phyloP scores from a whole-genome alignment of 2,113 vertebrate genomes.

The Ochotona princeps region DNA sequence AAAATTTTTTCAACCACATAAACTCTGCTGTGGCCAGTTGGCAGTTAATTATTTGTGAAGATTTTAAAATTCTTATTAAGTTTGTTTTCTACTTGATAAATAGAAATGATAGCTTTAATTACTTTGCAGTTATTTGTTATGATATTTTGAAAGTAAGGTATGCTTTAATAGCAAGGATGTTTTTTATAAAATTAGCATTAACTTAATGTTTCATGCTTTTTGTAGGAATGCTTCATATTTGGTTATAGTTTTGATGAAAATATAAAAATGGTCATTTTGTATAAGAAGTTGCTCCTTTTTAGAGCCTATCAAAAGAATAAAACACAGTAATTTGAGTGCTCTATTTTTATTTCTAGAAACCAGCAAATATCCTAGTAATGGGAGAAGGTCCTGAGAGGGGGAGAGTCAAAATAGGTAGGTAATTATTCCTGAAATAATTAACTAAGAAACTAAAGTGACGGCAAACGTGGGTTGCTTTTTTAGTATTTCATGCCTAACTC shows the following conservation, averaged over 20 bases:
- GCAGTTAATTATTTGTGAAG: slow-evolving; percentile 43
- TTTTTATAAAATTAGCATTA: slow-evolving; percentile 63
- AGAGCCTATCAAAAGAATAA: slow-evolving; percentile 79
- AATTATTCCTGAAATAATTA: slow-evolving; percentile 75
- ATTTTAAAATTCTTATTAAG: slow-evolving; percentile 47
- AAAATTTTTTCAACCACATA: slow-evolving; percentile 50
- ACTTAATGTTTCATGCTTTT: slow-evolving; percentile 62
- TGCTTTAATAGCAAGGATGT: slow-evolving; percentile 50
- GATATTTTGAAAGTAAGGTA: slow-evolving; percentile 67
- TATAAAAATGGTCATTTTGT: slow-evolving; percentile 63
- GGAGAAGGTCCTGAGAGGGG: slow-evolving; percentile 95
- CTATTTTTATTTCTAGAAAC: slow-evolving; percentile 91
- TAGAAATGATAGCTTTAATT: slow-evolving; percentile 61
- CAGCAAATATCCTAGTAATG: slow-evolving; percentile 97
- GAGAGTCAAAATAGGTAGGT: slow-evolving; percentile 95
- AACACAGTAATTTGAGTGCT: slow-evolving; percentile 75
- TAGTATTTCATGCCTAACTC: slow-evolving; percentile 46
- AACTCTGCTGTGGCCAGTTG: slow-evolving; percentile 20
- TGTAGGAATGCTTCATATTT: slow-evolving; percentile 46
- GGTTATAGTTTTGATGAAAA: slow-evolving; percentile 64
- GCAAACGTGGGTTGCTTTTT: slow-evolving; percentile 43
- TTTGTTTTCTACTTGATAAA: slow-evolving; percentile 19
- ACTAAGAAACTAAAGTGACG: slow-evolving; percentile 60
- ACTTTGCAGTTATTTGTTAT: slow-evolving; percentile 68
- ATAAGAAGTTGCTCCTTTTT: slow-evolving; percentile 68